Evolutionary conservation across 2,113 vertebrate species (phyloP), one percentile per base, ranked within the genome.

Genomic region (Phocoena phocoena): DNA sequence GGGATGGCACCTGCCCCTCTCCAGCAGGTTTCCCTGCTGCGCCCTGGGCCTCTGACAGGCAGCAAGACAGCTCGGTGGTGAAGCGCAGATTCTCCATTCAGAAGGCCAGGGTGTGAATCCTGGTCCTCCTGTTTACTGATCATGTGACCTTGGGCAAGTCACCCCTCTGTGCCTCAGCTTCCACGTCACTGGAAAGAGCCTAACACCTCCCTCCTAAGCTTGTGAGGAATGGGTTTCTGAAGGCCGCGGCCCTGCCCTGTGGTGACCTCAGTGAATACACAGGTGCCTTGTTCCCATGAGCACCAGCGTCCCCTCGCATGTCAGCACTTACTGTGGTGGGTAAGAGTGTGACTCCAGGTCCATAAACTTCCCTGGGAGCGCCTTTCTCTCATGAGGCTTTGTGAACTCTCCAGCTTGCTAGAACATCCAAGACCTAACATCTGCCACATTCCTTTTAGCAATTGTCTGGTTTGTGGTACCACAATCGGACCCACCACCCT

Each of bases 401-500:
- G 23, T 62, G 74, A 47, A 18, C 38, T 33, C 50, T 88, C 15
- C 15, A 15, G 18, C 67, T 88, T 67, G 25, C 62, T 62, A 0
- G 47, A 60, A 85, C 55, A 12, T 91, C 63, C 82, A 11, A 68
- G 47, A 23, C 50, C 50, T 96, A 62, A 88, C 26, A 41, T 41
- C 81, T 65, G 63, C 31, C 93, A 55, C n/a, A 97, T 38, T 97
- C 93, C 88, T 98, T 97, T 25, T 98, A 99, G 99, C 99, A 99
- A 98, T 97, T 99, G 73, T 99, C 99, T 11, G 99, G 99, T 10
- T 97, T 99, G 81, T 99, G 99, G 99, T 99, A 99, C 97, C 99
- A 99, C 77, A 99, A 99, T 97, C 98, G 99, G 93, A 99, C 99
- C 68, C 99, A 99, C 92, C 99, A 99, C 88, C 99, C 99, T 0